Evolutionary conservation across 2,113 vertebrate genomes (phyloP).

Genomic region (Limnothrissa miodon): DNA sequence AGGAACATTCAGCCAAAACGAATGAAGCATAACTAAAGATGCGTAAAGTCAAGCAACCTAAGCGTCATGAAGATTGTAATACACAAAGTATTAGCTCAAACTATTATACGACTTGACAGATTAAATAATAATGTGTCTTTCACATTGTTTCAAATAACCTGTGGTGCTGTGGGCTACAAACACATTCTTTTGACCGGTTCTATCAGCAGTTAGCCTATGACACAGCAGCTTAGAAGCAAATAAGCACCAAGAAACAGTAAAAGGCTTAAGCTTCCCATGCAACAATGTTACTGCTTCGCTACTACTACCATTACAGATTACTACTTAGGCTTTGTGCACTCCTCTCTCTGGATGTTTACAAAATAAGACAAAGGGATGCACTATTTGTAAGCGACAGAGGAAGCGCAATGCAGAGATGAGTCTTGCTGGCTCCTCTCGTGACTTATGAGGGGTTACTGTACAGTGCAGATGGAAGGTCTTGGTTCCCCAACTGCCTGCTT

Average conservation of each 20-base stretch:
- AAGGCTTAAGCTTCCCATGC: background rate
- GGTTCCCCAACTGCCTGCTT: background rate
- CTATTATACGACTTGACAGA: too few relatives aligned
- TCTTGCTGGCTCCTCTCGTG: background rate
- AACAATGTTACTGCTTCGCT: background rate
- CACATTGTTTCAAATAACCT: too few relatives aligned
- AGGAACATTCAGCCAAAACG: background rate
- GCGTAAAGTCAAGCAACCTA: too few relatives aligned
- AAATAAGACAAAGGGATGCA: background rate
- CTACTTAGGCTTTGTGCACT: background rate
- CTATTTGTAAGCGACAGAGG: background rate
- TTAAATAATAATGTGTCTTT: too few relatives aligned
- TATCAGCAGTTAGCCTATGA: too few relatives aligned
- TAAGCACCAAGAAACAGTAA: background rate
- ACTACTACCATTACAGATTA: background rate
- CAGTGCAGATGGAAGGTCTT: background rate
- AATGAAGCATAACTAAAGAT: too few relatives aligned
- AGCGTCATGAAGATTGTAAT: too few relatives aligned
- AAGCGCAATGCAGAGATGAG: background rate
- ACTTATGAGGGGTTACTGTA: background rate
- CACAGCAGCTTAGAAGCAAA: too few relatives aligned
- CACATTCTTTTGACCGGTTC: too few relatives aligned
- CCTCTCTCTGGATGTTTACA: background rate
- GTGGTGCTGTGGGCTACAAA: too few relatives aligned
- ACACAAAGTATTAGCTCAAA: too few relatives aligned